These are phyloP conservation scores for Formicarius rufipectus DNA, from an alignment of 2,113 vertebrate genomes.

Conservation along the genomic window DNA sequence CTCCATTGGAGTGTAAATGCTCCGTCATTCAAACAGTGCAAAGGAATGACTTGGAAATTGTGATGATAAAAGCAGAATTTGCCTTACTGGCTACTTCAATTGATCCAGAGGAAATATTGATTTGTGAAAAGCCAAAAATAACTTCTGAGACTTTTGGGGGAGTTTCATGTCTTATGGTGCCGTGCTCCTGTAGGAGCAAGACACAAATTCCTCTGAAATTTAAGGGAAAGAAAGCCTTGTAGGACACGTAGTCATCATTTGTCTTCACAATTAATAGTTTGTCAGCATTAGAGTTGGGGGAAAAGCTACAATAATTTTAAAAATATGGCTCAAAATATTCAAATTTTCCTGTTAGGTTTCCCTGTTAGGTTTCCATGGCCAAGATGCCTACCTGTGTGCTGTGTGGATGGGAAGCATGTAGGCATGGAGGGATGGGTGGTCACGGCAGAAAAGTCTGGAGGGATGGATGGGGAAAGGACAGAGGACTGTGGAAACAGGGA, in stretches of 20 bases:
- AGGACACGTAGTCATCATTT: neutral
- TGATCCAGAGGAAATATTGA: neutral
- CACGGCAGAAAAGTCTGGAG: neutral
- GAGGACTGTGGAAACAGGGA: neutral
- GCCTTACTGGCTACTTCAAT: neutral
- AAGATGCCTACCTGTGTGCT: neutral
- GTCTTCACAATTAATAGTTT: neutral
- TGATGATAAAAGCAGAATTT: constrained; percentile 18
- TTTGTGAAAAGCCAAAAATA: constrained; percentile 17
- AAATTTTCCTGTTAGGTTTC: neutral
- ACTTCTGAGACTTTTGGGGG: neutral
- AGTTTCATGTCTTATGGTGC: neutral
- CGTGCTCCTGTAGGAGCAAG: neutral
- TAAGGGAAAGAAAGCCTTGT: neutral
- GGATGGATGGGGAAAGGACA: neutral
- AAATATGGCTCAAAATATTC: accelerated
- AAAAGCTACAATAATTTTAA: neutral
- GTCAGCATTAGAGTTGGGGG: neutral
- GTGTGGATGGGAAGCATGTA: neutral
- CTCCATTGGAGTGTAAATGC: neutral
- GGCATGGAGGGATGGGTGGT: neutral
- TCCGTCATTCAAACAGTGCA: neutral
- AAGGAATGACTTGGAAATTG: neutral
- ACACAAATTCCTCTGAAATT: neutral
- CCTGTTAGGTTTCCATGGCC: neutral